Evolutionary conservation across 1,140 invertebrate genomes (phyloP), one percentile per base, ranked within the genome.

Genomic region (Nasonia vitripennis): DNA sequence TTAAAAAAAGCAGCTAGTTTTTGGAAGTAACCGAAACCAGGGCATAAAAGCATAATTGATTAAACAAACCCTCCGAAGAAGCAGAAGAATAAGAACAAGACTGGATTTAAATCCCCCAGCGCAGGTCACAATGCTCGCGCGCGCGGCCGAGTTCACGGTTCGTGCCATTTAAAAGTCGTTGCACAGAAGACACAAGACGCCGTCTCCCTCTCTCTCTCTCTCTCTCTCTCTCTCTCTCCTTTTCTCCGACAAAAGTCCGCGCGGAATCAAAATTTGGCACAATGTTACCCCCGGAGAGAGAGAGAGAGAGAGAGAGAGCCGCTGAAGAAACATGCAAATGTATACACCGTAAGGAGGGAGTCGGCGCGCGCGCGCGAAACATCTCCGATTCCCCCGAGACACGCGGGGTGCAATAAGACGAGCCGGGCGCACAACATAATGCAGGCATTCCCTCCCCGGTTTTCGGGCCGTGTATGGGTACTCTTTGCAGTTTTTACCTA

Each of bases 141-240:
- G 73, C 20, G 20, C 73, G 37, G 20, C 55, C 17, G 2, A 55
- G 48, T 79, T 48, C 45, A 81, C 71, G 34, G 48, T 62, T 74
- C 37, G 2, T 71, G 75, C 45, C 31, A 82, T 82, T 86, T 86
- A 82, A 81, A 86, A 86, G 79, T 86, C 79, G 84, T 86, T 82
- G 74, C 79, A 78, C 62, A 74, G n/a, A 37, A 62, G 10, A 51
- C 73, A 37, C 34, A 37, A 37, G 20, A 9, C 31, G 31, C 12
- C 75, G 7, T 51, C 1, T 14, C 14, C 51, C 34, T 34, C 20
- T n/a, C 12, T 75, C 48, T 75, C 20, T n/a, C 12, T 75, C 48
- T 75, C 10, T 75, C 34, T 75, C 27, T 27, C 34, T 34, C 20
- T n/a, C 3, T 75, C 48, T 75, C 73, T 41, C 34, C 31, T 9